Evolutionary conservation across 1,140 invertebrate genomes (phyloP).

Genomic region (Pollicipes pollicipes): DNA sequence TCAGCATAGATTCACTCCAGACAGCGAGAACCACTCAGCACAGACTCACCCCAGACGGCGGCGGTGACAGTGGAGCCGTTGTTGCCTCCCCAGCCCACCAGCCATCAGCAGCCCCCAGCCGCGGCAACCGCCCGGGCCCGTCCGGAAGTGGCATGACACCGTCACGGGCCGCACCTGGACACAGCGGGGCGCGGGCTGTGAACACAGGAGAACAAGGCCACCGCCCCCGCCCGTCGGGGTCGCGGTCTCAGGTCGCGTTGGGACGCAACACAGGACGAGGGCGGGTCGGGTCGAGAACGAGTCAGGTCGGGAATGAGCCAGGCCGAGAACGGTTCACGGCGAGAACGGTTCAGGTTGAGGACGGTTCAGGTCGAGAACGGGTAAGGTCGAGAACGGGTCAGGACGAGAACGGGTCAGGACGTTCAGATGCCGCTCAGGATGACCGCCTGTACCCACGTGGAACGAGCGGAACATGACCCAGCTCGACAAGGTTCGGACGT

Average conservation of each 20-base stretch:
- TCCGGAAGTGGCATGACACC: constrained; percentile 27
- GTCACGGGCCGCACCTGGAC: not conserved
- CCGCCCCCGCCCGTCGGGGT: too few relatives aligned
- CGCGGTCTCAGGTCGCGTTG: too few relatives aligned
- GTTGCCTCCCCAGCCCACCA: constrained; percentile 89
- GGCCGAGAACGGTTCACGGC: not conserved
- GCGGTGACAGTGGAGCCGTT: constrained; percentile 86
- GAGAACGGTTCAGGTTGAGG: too few relatives aligned
- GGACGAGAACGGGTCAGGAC: too few relatives aligned
- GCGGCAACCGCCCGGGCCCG: constrained; percentile 53
- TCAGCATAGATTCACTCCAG: not conserved
- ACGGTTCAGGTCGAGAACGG: too few relatives aligned
- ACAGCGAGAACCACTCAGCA: not conserved
- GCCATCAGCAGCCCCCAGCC: constrained; percentile 67
- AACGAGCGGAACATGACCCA: too few relatives aligned
- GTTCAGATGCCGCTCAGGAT: too few relatives aligned
- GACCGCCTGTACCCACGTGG: too few relatives aligned
- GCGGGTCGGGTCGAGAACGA: too few relatives aligned
- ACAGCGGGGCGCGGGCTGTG: not conserved
- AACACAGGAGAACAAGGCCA: not conserved
- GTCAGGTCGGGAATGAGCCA: not conserved
- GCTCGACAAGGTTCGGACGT: too few relatives aligned
- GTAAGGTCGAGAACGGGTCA: too few relatives aligned
- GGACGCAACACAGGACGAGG: too few relatives aligned
- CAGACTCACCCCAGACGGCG: constrained; percentile 34